phyloP scores from a whole-genome alignment of 2,113 vertebrate species.

The Xiphophorus hellerii region DNA sequence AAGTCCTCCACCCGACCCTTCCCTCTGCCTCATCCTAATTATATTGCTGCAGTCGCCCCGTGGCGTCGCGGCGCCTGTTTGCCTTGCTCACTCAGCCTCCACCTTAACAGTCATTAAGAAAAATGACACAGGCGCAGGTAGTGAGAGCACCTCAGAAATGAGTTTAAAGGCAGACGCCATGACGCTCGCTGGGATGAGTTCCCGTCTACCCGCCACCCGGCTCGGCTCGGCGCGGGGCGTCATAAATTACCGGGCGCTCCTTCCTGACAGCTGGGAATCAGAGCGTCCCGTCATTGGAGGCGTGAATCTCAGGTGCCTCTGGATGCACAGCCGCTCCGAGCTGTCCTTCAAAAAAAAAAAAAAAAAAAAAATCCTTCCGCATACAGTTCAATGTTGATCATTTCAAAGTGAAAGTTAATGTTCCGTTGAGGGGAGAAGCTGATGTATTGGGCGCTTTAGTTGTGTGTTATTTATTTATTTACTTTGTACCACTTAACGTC shows the following conservation, averaged over 20 bases:
- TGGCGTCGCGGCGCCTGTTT: slow-evolving; percentile 50
- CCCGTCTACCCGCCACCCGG: slow-evolving; percentile 20
- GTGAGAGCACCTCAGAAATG: slow-evolving; percentile 60
- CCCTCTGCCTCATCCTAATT: slow-evolving; percentile 65
- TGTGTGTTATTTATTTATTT: background rate
- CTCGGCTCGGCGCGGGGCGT: slow-evolving; percentile 4
- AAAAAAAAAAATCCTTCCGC: background rate
- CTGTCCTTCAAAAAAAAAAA: slow-evolving; percentile 27
- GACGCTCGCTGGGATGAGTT: slow-evolving; percentile 38
- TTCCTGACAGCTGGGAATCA: slow-evolving; percentile 59
- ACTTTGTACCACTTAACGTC: background rate
- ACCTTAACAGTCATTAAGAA: slow-evolving; percentile 69
- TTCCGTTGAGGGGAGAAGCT: background rate
- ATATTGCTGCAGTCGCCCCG: slow-evolving; percentile 47
- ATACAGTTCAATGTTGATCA: slow-evolving; percentile 1
- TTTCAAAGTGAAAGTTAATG: slow-evolving; percentile 8
- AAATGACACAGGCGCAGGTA: slow-evolving; percentile 61
- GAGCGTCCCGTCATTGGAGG: slow-evolving; percentile 45
- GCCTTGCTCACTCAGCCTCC: slow-evolving; percentile 45
- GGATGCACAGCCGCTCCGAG: background rate
- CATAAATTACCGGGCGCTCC: slow-evolving; percentile 62
- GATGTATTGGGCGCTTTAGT: background rate
- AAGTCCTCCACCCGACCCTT: slow-evolving; percentile 61
- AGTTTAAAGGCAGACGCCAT: slow-evolving; percentile 59
- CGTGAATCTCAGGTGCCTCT: slow-evolving; percentile 21